Percentiles rank a stretch among this genome's conserved stretches.
Evolutionary conservation across 2,888 invertebrate species (phyloP).

Genomic region (Zeuzera pyrina): DNA sequence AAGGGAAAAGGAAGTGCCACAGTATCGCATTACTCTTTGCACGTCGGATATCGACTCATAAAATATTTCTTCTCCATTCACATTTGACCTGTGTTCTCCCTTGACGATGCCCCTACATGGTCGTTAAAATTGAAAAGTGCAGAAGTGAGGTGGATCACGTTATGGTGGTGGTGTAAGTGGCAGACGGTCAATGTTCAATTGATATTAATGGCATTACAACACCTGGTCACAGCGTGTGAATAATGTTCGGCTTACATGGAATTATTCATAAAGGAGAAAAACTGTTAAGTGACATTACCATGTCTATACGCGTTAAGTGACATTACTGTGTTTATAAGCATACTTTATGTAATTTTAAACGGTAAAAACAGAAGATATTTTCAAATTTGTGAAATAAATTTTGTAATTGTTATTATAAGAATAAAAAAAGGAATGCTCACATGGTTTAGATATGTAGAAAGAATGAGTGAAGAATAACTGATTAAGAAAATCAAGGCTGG

Average conservation of each 20-base stretch:
- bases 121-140: background rate
- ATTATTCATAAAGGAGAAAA: no score
- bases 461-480: no score
- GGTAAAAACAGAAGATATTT: no score
- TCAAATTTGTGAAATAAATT: no score
- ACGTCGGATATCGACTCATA: constrained; percentile 52
- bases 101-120: constrained; percentile 7
- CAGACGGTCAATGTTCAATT: constrained; percentile 63
- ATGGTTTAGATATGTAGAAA: no score
- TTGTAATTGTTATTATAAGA: no score
- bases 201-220: constrained; percentile 63
- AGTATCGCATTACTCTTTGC: constrained; percentile 55
- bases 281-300: no score
- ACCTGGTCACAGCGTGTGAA: constrained; percentile 52
- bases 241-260: constrained; percentile 39
- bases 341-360: no score
- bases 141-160: constrained; percentile 27
- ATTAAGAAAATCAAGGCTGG: no score
- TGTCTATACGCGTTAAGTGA: no score
- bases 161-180: constrained; percentile 31
- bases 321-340: no score
- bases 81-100: constrained; percentile 22
- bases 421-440: no score
- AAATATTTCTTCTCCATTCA: constrained; percentile 49
- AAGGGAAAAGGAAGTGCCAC: constrained; percentile 17